Evolutionary conservation across 1,140 invertebrate genomes (phyloP).

Genomic region (Rhagoletis pomonella): DNA sequence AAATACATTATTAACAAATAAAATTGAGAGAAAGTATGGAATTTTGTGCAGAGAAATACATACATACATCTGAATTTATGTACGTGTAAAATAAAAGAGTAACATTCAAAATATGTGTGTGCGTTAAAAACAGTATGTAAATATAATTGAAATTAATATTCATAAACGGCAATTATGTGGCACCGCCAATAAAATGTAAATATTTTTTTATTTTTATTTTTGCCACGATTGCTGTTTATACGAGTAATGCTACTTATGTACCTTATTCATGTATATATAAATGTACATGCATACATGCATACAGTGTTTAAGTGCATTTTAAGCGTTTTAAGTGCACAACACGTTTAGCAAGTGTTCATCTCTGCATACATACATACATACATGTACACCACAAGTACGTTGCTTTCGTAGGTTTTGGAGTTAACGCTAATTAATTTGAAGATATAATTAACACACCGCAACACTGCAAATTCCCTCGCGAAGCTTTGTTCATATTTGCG

Average conservation of each 20-base stretch:
- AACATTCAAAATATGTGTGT: not conserved
- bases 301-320: not conserved
- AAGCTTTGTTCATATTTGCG: not conserved
- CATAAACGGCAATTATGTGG: not conserved
- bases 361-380: not conserved
- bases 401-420: not conserved
- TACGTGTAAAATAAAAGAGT: not conserved
- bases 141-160: not conserved
- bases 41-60: no score
- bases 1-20: not conserved
- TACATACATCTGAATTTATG: not conserved
- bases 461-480: not conserved
- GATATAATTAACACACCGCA: conserved; percentile 36
- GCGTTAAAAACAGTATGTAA: not conserved
- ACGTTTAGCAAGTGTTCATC: not conserved
- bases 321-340: not conserved
- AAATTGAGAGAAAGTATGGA: not conserved
- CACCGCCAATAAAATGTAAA: no score
- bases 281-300: not conserved
- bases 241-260: no score
- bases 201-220: no score
- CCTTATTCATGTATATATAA: not conserved
- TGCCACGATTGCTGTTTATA: no score
- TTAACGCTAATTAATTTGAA: conserved; percentile 25
- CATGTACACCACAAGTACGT: not conserved